Base-by-base conservation (phyloP, 2,888 invertebrate species). In the Hemistola chrysoprasaria region DNA sequence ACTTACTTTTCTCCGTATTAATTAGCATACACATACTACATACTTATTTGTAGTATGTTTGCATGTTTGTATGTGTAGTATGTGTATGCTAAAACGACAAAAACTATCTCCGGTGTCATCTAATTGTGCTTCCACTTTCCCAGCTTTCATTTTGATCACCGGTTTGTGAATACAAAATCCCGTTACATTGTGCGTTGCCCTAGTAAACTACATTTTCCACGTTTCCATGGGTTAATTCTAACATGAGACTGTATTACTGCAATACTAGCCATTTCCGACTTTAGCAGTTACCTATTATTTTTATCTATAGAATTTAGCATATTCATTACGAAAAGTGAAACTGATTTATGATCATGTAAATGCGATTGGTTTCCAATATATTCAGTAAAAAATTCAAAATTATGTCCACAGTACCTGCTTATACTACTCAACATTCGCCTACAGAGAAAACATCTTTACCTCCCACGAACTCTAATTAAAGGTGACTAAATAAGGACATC, bases 131-230 rank as follows among this genome's bases (percentile, higher is more conserved):
- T 16, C 2, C 68, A 82, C 82, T 85, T 86, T 85, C 84, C 74
- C 76, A 80, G 78, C 85, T 84, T 85, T 86, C 84, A 56, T 78
- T 79, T 76, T 64, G 69, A 72, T 71, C 71, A 65, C 66, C 67
- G 67, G 70, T 69, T 69, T 68, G 64, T 72, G 62, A 67, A 70
- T 69, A 65, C 54, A 58, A 53, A 55, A 62, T 77, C 69, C 86
- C 86, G 85, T 84, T 86, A 82, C 60, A n/a, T n/a, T 50, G 51
- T 64, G 67, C 68, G 69, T 58, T 77, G 78, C 60, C 78, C 79
- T 60, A 80, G 69, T 79, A 71, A 70, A 68, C 75, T 65, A 69
- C 67, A 74, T 77, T 78, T 78, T 78, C 67, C 69, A 61, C 61
- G 41, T 56, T 63, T 61, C 65, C 55, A 65, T 61, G 62, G 60